Evolutionary conservation across 2,888 invertebrate species (phyloP), one percentile per base, ranked within the genome.

Genomic region (Dasysyrphus albostriatus): DNA sequence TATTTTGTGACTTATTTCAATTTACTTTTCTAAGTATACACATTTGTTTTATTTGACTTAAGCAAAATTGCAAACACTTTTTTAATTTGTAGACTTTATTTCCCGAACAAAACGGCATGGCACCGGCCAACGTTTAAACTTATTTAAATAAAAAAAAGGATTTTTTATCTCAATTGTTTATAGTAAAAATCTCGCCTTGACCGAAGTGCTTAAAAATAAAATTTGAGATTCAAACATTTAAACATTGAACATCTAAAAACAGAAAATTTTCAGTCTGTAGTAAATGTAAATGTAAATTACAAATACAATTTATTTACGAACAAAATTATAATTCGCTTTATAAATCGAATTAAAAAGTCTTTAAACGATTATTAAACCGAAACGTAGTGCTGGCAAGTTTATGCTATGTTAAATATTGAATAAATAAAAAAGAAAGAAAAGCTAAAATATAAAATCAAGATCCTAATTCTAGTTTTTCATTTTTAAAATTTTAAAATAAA

Each of bases 401-500:
- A 44, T 49, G 37, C 19, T 19, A 34, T 49, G 16, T 32, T 63
- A 44, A 63, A 19, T 42, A 58, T 47, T 44, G 7, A 59, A 59
- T 34, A 73, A 73, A 73, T 56, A 42, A 29, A 56, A 69, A 39
- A 24, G 49, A 32, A 69, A 32, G 14, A 65, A 12, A 42, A 61
- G 19, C 59, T 39, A 16, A 19, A 24, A 24, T 24, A 24, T 24
- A 24, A 16, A 61, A 12, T 8, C n/a, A 19, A 19, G 14, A 42
- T 24, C 61, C 14, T 12, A 42, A 8, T 24, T 24, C 16, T 16
- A 39, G 2, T 19, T 54, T 54, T 54, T 7, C 2, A 1, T 5
- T 10, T 37, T 58, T 37, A 10, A 37, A 19, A 14, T 6, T 19
- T 59, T 14, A 1, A 2, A 42, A 63, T 63, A 63, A 63, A 63